Percentiles rank a stretch among this genome's conserved stretches.
These are phyloP conservation scores for Lordiphosa clarofinis DNA, from an alignment of 1,140 invertebrate species.

Conservation along the genomic window DNA sequence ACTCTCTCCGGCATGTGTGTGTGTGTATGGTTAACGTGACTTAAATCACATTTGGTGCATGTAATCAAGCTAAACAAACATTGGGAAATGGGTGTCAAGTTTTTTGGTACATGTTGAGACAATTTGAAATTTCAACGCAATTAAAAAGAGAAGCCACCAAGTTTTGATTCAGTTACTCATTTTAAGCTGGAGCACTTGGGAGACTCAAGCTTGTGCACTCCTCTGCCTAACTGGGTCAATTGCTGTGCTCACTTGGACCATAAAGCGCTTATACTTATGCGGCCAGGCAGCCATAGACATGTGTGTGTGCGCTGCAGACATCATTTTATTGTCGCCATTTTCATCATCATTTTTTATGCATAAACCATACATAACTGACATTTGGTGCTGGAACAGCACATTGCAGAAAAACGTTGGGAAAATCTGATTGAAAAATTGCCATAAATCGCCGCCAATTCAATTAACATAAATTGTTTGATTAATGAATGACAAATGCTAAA, in stretches of 20 bases:
- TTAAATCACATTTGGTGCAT: constrained; percentile 70
- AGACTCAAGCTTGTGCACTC: too few species aligned
- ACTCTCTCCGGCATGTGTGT: constrained; percentile 27
- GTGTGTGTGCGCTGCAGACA: constrained; percentile 36
- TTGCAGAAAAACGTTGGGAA: constrained; percentile 5
- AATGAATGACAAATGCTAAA: constrained; percentile 66
- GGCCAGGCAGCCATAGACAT: constrained; percentile 17
- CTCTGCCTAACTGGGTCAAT: constrained; percentile 58
- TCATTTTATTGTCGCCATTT: constrained; percentile 45
- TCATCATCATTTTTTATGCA: constrained; percentile 45
- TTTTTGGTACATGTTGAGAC: constrained; percentile 43
- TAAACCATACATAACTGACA: constrained; percentile 46
- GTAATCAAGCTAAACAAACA: constrained; percentile 75
- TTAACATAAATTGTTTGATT: constrained; percentile 74
- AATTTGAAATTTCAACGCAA: constrained; percentile 36
- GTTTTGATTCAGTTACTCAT: too few species aligned
- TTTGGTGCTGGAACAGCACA: constrained; percentile 7
- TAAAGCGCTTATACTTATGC: constrained; percentile 37
- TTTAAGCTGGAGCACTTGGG: neutral
- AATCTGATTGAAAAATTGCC: constrained; percentile 62
- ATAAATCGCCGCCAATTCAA: constrained; percentile 73
- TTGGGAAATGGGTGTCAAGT: constrained; percentile 34
- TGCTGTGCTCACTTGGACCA: constrained; percentile 31
- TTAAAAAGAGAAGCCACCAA: too few species aligned
- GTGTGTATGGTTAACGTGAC: constrained; percentile 44